Base-by-base conservation (phyloP, 2,888 invertebrate genomes). In the Drosophila meridiana region DNA sequence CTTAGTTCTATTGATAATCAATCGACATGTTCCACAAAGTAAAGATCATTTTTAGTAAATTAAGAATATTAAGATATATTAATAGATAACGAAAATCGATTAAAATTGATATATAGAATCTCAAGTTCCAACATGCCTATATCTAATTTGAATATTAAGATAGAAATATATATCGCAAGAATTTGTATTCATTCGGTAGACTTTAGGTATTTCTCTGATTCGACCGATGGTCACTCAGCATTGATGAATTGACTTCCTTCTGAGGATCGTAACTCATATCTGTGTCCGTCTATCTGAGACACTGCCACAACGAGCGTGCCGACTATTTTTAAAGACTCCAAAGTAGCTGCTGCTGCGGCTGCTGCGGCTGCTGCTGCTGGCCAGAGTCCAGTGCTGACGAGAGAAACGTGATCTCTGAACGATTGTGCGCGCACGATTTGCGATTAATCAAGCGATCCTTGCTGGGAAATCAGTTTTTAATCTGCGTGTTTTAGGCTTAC, bases 391-490 rank as follows among this genome's bases (percentile, higher is more conserved):
- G 58, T 45, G 60, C 60, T 71, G 74, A 73, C 58, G 75, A 71
- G 78, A 67, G 76, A 83, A 84, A 90, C 88, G 90, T 88, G 90
- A 88, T 89, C 82, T 66, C 73, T 58, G 66, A 73, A 60, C 78
- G 87, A 88, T 88, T 90, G 85, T 81, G 70, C 68, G 88, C 78
- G 87, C 88, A 88, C 88, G 88, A 90, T 89, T 90, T 73, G 87
- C 81, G 89, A 87, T 87, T 87, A 87, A 87, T 90, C 87, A 87
- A 80, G 82, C 82, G 78, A 87, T 84, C 82, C 85, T 82, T 74
- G 82, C 78, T 83, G 80, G 69, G 71, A 86, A 88, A 82, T 84
- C 89, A 83, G 80, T 82, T 84, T 89, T 87, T 87, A 78, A 89
- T 82, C 78, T 82, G 73, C 38, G 60, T 56, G 52, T 30, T 42